Conservation (phyloP, 1,140 invertebrate genomes). For the Dendrolimus kikuchii region DNA sequence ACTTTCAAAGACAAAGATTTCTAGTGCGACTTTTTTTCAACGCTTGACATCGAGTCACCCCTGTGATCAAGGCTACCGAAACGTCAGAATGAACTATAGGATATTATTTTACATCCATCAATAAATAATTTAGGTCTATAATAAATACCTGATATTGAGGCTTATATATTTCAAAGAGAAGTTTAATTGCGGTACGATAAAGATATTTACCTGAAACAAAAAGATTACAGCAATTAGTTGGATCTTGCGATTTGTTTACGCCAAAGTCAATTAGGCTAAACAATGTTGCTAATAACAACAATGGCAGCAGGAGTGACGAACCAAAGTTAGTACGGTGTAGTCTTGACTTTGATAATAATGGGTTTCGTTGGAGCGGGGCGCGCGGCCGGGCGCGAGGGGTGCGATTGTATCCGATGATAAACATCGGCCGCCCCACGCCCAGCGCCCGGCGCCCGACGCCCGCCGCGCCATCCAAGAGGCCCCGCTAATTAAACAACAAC, state of each 20-base stretch:
- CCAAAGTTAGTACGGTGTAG: conserved; percentile 63
- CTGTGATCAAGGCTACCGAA: too few relatives aligned
- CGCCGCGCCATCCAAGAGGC: conserved; percentile 56
- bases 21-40: too few relatives aligned
- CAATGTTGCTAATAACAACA: conserved; percentile 62
- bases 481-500: conserved; percentile 69
- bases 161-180: conserved; percentile 7
- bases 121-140: too few relatives aligned
- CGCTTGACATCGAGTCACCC: too few relatives aligned
- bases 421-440: conserved; percentile 60
- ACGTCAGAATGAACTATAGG: too few relatives aligned
- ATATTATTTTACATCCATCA: too few relatives aligned
- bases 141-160: too few relatives aligned
- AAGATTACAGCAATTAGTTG: conserved; percentile 42
- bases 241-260: conserved; percentile 42
- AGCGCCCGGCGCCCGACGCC: conserved; percentile 45
- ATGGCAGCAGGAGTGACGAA: conserved; percentile 59
- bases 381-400: conserved; percentile 23
- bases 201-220: conserved; percentile 56
- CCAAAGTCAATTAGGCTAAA: conserved; percentile 43
- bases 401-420: conserved; percentile 69
- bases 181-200: conserved; percentile 10
- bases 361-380: conserved; percentile 41
- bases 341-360: conserved; percentile 68
- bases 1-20: too few relatives aligned